Percentiles rank a stretch among this genome's conserved stretches.
Evolutionary conservation across 2,797 vertebrate species (phyloP).

Genomic region (Sebastiscus tertius): DNA sequence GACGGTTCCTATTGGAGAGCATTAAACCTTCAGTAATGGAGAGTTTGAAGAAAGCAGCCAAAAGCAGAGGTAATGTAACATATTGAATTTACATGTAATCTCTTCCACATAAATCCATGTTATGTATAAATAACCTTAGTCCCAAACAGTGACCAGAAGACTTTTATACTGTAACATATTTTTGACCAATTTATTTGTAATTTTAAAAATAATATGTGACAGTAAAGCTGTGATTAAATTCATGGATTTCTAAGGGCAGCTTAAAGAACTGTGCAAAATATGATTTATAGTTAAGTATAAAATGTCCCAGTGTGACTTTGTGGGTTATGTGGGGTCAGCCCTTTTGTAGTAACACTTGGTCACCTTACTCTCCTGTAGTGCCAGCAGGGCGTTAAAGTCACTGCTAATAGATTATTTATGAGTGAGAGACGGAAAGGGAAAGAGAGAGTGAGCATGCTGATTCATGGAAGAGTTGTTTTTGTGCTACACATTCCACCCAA

Average conservation of each 20-base stretch:
- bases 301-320: neutral
- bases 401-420: constrained; percentile 49
- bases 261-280: neutral
- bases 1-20: constrained; percentile 90
- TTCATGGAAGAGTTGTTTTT: constrained; percentile 49
- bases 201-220: neutral
- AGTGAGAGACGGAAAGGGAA: constrained; percentile 13
- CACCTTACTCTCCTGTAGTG: constrained; percentile 26
- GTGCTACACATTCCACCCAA: constrained; percentile 44
- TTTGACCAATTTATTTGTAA: neutral
- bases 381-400: constrained; percentile 27
- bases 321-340: constrained; percentile 10
- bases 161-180: constrained; percentile 1
- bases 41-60: constrained; percentile 92
- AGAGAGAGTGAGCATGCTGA: constrained; percentile 17
- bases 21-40: constrained; percentile 89
- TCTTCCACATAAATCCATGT: neutral
- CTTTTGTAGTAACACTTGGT: constrained; percentile 23
- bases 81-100: neutral
- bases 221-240: neutral
- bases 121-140: neutral
- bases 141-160: neutral
- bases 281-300: neutral
- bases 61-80: constrained; percentile 90
- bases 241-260: too few relatives aligned